Evolutionary conservation across 2,797 vertebrate species (phyloP), one percentile per base, ranked within the genome.

Genomic region (Sebastes oblongus): DNA sequence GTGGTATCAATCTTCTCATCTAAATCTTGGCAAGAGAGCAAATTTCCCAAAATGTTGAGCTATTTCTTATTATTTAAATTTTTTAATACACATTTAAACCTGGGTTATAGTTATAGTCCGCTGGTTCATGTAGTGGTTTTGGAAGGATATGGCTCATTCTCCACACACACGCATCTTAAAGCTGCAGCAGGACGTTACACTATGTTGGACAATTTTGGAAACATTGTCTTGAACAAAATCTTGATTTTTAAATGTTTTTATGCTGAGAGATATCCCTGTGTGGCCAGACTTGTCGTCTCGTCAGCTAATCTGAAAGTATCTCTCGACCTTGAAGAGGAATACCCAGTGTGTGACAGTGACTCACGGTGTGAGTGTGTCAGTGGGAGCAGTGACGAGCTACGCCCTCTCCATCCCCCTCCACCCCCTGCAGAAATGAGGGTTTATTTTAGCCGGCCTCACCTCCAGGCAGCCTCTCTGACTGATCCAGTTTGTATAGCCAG

Each of bases 271-370:
- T n/a, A 3, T 64, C 50, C 54, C 18, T 56, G 7, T 66, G 34
- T 66, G 34, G 27, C 20, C 1, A 20, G 27, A 30, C n/a, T 59
- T 54, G 54, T 54, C 29, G 54, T 64, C 42, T 39, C 60, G 46
- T 62, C 29, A 30, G 52, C 82, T 50, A 29, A 46, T 65, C 52
- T 74, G 39, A 66, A 27, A 77, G 29, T 64, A 64, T 76, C 59
- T 76, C 29, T 62, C 80, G 89, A 91, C 91, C 91, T 94, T 92
- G 88, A 78, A 78, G 75, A 72, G 54, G 77, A 79, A 72, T n/a
- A 55, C 34, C 27, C 42, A 12, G 73, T 58, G 61, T 77, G 58
- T 86, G 78, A 81, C 78, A 72, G 8, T 89, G 93, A 89, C 67
- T 90, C 91, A 91, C 36, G 32, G 67, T 80, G 68, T 76, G 72